These are phyloP conservation scores for Eustalomyia histrio DNA, from an alignment of 2,888 invertebrate species.

Conservation along the genomic window DNA sequence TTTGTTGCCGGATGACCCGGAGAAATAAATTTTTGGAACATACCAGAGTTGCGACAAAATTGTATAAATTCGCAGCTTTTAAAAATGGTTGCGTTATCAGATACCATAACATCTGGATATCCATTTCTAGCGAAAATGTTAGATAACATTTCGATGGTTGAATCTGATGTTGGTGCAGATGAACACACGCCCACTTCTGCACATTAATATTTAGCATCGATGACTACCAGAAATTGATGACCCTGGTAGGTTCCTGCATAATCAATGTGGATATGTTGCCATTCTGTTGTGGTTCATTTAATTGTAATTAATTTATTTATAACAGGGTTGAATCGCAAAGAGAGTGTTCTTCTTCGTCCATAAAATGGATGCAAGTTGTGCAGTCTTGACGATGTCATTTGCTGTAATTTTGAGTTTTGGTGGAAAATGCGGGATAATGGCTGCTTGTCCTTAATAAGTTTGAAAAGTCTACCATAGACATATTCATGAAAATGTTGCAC, in stretches of 20 bases:
- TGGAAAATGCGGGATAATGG: conserved; percentile 57
- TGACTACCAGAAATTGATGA: conserved; percentile 31
- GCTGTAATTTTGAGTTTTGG: conserved; percentile 55
- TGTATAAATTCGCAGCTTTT: too few relatives aligned
- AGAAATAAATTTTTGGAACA: too few relatives aligned
- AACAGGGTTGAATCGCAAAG: conserved; percentile 8
- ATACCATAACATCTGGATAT: too few relatives aligned
- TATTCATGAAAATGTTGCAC: conserved; percentile 41
- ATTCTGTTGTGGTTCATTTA: conserved; percentile 45
- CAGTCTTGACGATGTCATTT: conserved; percentile 53
- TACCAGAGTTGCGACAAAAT: too few relatives aligned
- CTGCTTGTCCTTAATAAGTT: conserved; percentile 58
- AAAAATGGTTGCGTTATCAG: too few relatives aligned
- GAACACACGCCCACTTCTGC: conserved; percentile 53
- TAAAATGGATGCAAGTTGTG: conserved; percentile 18
- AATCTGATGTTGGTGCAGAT: too few relatives aligned
- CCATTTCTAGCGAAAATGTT: too few relatives aligned
- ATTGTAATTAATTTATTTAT: conserved; percentile 1
- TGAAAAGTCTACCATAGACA: conserved; percentile 38
- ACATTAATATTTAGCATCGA: conserved; percentile 50
- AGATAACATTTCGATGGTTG: too few relatives aligned
- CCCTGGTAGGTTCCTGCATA: conserved; percentile 46
- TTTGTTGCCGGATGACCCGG: too few relatives aligned
- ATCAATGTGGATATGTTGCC: conserved; percentile 56
- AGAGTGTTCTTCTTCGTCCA: conserved; percentile 37